A percentile compares a stretch with the other conserved stretches of the same genome.
phyloP scores from a whole-genome alignment of 2,113 vertebrate genomes.

The Anthoscopus minutus region DNA sequence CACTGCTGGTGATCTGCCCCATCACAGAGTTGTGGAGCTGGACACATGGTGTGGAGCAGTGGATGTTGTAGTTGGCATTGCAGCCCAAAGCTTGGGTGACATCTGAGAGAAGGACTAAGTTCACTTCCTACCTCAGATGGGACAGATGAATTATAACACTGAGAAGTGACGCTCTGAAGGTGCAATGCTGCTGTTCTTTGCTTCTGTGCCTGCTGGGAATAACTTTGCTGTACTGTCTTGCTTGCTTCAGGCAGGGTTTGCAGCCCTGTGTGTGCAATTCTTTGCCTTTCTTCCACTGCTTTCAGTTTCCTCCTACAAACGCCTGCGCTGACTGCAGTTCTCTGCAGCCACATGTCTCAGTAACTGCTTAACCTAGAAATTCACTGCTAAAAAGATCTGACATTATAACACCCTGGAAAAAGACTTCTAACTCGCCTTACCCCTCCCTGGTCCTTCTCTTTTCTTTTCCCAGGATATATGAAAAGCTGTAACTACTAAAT shows the following conservation, averaged over 20 bases:
- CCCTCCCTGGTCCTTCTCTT: neutral
- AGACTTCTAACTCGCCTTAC: neutral
- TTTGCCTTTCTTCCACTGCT: neutral
- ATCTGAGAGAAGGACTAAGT: neutral
- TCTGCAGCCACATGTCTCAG: neutral
- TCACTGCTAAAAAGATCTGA: slow-evolving; percentile 41
- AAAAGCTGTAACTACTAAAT: slow-evolving; percentile 55
- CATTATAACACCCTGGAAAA: slow-evolving; percentile 16
- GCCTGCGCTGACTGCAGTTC: neutral
- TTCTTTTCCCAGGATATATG: slow-evolving; percentile 42
- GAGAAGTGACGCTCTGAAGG: neutral
- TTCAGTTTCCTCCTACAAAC: slow-evolving; percentile 13
- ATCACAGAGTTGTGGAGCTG: neutral
- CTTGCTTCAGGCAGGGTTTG: neutral
- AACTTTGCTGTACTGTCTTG: neutral
- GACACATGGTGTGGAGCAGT: neutral
- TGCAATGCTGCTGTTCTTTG: neutral
- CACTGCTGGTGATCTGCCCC: neutral
- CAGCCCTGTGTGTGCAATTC: neutral
- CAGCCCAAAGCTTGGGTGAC: neutral
- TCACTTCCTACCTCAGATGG: rapidly evolving
- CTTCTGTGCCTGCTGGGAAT: neutral
- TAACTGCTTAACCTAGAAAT: slow-evolving; percentile 47
- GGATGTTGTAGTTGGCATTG: neutral
- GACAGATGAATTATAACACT: neutral